These are phyloP conservation scores for Heteromormyrus szaboi DNA, from an alignment of 2,797 vertebrate species.

Conservation along the genomic window DNA sequence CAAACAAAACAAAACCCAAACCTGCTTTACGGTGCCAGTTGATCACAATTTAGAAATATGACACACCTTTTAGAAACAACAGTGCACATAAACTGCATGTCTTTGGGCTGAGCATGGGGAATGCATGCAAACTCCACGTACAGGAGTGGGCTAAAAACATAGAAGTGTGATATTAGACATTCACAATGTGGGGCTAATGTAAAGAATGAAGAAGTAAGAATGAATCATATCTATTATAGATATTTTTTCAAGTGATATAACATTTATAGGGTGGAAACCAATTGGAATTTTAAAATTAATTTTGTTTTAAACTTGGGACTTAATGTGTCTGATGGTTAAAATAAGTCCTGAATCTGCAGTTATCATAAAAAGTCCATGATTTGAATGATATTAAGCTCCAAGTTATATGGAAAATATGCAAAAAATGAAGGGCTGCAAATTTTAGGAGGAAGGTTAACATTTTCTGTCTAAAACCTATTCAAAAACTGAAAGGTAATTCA, in stretches of 20 bases:
- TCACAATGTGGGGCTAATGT: neutral
- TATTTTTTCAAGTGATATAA: neutral
- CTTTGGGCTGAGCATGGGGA: neutral
- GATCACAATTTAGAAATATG: neutral
- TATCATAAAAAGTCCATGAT: neutral
- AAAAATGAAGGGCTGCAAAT: neutral
- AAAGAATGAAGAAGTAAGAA: neutral
- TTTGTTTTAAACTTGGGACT: neutral
- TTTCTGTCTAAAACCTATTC: neutral
- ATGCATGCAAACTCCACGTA: neutral
- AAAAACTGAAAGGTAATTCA: neutral
- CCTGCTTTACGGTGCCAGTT: neutral
- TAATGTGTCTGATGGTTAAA: neutral
- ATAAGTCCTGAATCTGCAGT: neutral
- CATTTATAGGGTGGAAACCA: neutral
- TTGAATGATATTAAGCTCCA: neutral
- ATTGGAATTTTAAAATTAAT: neutral
- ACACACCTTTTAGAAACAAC: neutral
- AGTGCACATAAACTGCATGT: neutral
- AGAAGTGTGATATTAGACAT: neutral
- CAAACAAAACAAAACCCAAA: too few species aligned
- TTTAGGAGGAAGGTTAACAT: neutral
- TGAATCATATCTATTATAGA: neutral
- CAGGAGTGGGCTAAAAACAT: neutral
- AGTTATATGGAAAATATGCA: neutral